Percentiles rank a stretch among this genome's conserved stretches.
phyloP scores from a whole-genome alignment of 2,888 invertebrate genomes.

The Drosophila buzzatii region DNA sequence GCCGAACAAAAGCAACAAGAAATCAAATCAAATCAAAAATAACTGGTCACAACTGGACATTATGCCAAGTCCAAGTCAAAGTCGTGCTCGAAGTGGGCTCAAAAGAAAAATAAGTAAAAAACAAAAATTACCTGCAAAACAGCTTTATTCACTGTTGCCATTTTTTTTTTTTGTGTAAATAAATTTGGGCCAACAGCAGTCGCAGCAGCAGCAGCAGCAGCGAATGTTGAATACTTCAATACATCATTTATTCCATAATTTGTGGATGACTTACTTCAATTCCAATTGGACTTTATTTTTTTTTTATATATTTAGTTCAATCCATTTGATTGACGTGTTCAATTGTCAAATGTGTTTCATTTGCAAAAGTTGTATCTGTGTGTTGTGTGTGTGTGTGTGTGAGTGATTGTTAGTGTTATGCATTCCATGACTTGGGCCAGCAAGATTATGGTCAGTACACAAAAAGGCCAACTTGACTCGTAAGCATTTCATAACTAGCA shows the following conservation, averaged over 20 bases:
- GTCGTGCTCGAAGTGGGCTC: conserved; percentile 34
- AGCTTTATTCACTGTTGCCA: conserved; percentile 45
- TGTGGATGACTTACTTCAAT: conserved; percentile 24
- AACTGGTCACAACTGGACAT: conserved; percentile 45
- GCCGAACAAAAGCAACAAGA: conserved; percentile 24
- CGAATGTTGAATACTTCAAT: conserved; percentile 31
- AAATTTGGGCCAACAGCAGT: conserved; percentile 39
- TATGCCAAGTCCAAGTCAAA: conserved; percentile 53
- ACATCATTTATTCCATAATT: conserved; percentile 41
- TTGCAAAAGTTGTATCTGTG: conserved; percentile 15
- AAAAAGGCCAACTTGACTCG: background rate
- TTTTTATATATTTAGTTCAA: background rate
- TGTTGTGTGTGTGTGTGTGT: conserved; percentile 1
- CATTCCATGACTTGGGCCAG: conserved; percentile 27
- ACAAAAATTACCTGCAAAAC: conserved; percentile 37
- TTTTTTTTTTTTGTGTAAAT: conserved; percentile 11
- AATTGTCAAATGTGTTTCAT: conserved; percentile 39
- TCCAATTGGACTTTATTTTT: conserved; percentile 14
- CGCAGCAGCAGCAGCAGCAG: conserved; percentile 11
- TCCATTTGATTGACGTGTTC: conserved; percentile 50
- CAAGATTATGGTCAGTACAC: conserved; percentile 5
- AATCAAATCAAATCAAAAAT: conserved; percentile 3
- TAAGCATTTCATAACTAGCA: conserved; percentile 10
- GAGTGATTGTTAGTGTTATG: conserved; percentile 34
- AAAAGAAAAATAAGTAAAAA: conserved; percentile 8